Conservation (phyloP, 2,113 vertebrate genomes). For the Cebidichthys violaceus region DNA sequence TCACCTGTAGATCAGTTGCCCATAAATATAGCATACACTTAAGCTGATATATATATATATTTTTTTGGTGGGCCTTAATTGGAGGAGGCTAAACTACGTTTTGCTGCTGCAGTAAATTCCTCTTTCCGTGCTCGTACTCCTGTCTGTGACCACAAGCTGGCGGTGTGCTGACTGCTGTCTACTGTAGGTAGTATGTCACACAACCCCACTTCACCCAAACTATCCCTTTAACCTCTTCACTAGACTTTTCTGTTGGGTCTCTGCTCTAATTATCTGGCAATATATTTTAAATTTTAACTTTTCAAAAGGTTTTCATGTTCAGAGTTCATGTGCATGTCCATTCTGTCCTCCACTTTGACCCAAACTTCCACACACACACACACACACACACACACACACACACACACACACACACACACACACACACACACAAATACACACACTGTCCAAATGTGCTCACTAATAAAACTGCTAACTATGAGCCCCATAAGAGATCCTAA, state of each 20-base stretch:
- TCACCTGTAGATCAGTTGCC: neutral
- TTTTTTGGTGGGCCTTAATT: neutral
- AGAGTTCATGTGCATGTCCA: slow-evolving; percentile 34
- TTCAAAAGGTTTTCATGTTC: slow-evolving; percentile 16
- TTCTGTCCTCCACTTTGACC: slow-evolving; percentile 38
- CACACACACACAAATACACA: slow-evolving; percentile 1
- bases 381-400: slow-evolving; percentile 6
- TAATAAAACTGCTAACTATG: slow-evolving; percentile 60
- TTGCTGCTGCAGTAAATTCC: no score
- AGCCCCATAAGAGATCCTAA: slow-evolving; percentile 62
- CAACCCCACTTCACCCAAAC: neutral
- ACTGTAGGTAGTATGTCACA: neutral
- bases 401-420: slow-evolving; percentile 1
- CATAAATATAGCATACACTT: neutral
- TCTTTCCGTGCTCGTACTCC: no score
- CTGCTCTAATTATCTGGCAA: slow-evolving; percentile 32
- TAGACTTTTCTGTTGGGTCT: slow-evolving; percentile 16
- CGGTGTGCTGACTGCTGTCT: neutral
- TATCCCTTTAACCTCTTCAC: slow-evolving; percentile 21
- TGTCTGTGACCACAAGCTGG: neutral
- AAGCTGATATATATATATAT: no score
- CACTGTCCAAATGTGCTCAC: slow-evolving; percentile 10
- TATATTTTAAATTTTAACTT: slow-evolving; percentile 12
- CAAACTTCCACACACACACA: neutral
- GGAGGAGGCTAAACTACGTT: no score